phyloP scores from a whole-genome alignment of 2,113 vertebrate genomes.

The Hirundichthys speculiger region DNA sequence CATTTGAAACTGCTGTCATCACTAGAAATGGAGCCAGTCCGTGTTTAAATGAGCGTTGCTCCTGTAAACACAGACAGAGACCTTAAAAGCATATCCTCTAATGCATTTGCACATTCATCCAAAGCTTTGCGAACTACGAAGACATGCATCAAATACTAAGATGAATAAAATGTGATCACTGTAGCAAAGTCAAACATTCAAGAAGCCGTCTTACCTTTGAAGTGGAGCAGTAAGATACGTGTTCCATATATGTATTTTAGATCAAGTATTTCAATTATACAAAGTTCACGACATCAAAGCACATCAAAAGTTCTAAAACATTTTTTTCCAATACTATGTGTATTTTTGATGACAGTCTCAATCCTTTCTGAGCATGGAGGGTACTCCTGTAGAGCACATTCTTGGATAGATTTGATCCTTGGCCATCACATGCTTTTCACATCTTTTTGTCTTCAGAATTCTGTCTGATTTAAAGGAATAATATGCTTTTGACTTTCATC shows the following conservation, averaged over 20 bases:
- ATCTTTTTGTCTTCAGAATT: not conserved
- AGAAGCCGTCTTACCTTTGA: too few species aligned
- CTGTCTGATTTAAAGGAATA: not conserved
- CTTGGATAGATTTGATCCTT: not conserved
- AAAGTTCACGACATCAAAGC: too few species aligned
- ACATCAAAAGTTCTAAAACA: too few species aligned
- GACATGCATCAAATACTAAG: slow-evolving; percentile 25
- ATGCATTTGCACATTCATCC: slow-evolving; percentile 4
- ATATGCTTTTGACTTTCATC: too few species aligned
- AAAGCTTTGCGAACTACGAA: slow-evolving; percentile 13
- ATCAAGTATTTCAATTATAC: too few species aligned
- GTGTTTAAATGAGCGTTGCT: slow-evolving; percentile 27
- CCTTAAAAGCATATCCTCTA: slow-evolving; percentile 11
- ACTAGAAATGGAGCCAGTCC: slow-evolving; percentile 30
- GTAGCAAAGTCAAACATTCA: not conserved
- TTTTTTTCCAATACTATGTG: not conserved
- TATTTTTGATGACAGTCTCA: not conserved
- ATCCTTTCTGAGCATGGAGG: not conserved
- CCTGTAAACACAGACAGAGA: slow-evolving; percentile 32
- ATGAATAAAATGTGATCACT: slow-evolving; percentile 18
- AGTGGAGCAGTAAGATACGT: too few species aligned
- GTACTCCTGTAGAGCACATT: too few species aligned
- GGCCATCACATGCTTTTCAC: not conserved
- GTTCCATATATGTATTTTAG: too few species aligned
- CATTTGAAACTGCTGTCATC: slow-evolving; percentile 40